Conservation (phyloP, 2,113 vertebrate species). For the Probosciger aterrimus region DNA sequence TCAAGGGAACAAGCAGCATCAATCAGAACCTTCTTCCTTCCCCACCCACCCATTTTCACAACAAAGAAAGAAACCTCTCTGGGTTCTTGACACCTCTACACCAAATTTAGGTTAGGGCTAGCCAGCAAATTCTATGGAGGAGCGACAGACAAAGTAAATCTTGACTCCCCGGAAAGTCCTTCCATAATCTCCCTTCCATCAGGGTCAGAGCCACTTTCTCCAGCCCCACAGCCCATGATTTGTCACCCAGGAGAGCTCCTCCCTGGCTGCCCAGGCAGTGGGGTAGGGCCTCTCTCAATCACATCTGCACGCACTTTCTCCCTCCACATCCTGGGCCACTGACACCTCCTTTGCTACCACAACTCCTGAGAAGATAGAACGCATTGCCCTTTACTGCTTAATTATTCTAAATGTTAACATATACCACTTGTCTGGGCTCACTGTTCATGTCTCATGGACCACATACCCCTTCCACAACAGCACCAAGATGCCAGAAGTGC, state of each 20-base stretch:
- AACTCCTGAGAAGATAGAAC: neutral
- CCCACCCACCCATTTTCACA: neutral
- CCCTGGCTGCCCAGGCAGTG: neutral
- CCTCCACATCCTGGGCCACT: neutral
- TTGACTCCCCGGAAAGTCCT: neutral
- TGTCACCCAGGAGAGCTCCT: neutral
- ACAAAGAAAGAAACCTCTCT: neutral
- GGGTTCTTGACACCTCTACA: neutral
- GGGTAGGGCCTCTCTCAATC: too few relatives aligned
- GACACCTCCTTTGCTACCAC: neutral
- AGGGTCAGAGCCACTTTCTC: neutral
- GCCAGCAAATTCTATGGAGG: neutral
- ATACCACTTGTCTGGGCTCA: neutral
- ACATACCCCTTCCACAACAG: neutral
- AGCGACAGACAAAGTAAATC: neutral
- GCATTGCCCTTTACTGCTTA: neutral
- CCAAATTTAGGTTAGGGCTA: neutral
- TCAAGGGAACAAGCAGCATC: neutral
- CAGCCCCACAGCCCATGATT: neutral
- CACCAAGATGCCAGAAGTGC: neutral
- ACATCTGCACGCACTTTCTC: rapidly evolving
- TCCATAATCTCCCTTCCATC: neutral
- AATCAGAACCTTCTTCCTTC: neutral
- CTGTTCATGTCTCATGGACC: neutral
- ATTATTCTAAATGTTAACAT: neutral